phyloP scores from a whole-genome alignment of 2,888 invertebrate genomes.

The Agrochola lychnidis region DNA sequence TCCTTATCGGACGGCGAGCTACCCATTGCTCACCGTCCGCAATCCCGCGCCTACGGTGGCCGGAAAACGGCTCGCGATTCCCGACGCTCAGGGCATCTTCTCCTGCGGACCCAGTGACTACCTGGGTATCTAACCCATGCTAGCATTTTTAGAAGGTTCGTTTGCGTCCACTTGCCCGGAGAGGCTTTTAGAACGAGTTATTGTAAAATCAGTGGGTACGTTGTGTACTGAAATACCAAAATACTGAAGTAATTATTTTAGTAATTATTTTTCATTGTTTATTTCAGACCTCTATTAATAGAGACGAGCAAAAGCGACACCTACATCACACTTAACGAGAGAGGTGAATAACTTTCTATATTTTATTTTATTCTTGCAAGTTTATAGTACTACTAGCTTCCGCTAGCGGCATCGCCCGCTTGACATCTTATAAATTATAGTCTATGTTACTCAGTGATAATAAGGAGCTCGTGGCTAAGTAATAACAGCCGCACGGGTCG shows the following conservation, averaged over 20 bases:
- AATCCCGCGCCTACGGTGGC: no score
- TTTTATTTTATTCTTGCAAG: neutral
- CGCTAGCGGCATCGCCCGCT: no score
- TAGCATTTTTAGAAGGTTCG: neutral
- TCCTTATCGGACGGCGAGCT: no score
- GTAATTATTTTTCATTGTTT: neutral
- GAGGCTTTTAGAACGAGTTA: neutral
- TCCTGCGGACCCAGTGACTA: no score
- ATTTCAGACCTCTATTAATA: slow-evolving; percentile 76
- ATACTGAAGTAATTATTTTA: neutral
- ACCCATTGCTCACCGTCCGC: no score
- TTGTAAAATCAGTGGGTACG: neutral
- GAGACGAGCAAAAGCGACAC: slow-evolving; percentile 80
- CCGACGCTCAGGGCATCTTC: no score
- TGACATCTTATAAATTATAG: no score
- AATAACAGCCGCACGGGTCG: no score
- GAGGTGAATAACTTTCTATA: slow-evolving; percentile 66
- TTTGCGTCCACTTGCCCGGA: neutral
- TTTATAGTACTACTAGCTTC: neutral
- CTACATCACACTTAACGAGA: slow-evolving; percentile 69
- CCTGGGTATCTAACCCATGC: neutral
- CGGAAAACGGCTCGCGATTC: no score
- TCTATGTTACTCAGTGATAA: no score
- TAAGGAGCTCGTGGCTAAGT: no score
- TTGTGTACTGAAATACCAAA: neutral